Evolutionary conservation across 2,797 vertebrate genomes (phyloP), one percentile per base, ranked within the genome.

Genomic region (Mionectes olivaceus): DNA sequence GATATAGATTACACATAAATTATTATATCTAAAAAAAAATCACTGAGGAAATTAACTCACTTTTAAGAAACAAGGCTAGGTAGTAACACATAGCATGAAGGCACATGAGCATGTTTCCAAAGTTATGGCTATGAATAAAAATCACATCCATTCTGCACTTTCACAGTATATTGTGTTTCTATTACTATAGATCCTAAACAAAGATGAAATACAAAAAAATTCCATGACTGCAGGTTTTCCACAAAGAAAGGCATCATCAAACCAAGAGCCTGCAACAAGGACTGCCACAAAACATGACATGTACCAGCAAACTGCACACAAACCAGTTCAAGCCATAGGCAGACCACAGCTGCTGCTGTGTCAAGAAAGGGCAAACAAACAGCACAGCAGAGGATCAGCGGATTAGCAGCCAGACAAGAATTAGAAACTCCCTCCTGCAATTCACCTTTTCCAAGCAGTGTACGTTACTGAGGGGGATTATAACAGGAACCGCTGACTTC

Each of bases 271-370:
- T 64, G 12, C 65, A 83, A 46, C 4, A 68, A 19, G 39, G 19
- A 49, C 1, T 44, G n/a, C 39, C 69, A 57, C 17, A 67, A 57
- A 63, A 43, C 2, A 6, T 2, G 7, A 9, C 2, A 2, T 0
- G 3, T 11, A 63, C 19, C 10, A 23, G 32, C 13, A 22, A 71
- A 17, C 7, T 4, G 19, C 37, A 70, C 3, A 11, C 13, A 61
- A 80, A 39, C 27, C 23, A 16, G 37, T 61, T 74, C 24, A 65
- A 74, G 24, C 15, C 35, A 47, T 0, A 35, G 3, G 65, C 52
- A 78, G 35, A 59, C 10, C 30, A 23, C 2, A 61, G 27, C 32
- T 61, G 69, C 68, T 55, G 30, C 47, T 25, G 13, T 37, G 67
- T 39, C 24, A 37, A 41, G 22, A 23, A 64, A 50, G 8, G 5